These are phyloP conservation scores for Callimorpha dominula DNA, from an alignment of 2,888 invertebrate genomes.

Conservation along the genomic window DNA sequence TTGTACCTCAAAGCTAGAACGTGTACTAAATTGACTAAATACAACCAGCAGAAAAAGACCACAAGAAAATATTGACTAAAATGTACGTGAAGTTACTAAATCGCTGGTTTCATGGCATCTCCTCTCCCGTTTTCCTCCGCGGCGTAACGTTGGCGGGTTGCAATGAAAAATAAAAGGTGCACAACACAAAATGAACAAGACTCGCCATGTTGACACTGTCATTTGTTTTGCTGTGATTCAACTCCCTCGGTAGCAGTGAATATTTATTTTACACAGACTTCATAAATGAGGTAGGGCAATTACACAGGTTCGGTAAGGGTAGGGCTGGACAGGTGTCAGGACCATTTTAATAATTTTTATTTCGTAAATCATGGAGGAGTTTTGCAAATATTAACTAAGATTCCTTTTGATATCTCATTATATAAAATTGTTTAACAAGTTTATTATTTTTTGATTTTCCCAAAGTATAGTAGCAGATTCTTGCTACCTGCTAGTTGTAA, in stretches of 20 bases:
- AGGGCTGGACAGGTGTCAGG: slow-evolving; percentile 10
- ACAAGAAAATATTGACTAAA: neutral
- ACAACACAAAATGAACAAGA: slow-evolving; percentile 68
- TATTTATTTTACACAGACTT: slow-evolving; percentile 48
- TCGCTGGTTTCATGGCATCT: slow-evolving; percentile 46
- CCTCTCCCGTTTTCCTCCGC: slow-evolving; percentile 43
- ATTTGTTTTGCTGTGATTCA: slow-evolving; percentile 61
- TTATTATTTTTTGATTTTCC: too few relatives aligned
- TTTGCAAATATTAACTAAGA: neutral
- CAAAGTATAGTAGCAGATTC: too few relatives aligned
- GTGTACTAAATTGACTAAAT: neutral
- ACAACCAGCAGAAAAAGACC: neutral
- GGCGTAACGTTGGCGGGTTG: slow-evolving; percentile 56
- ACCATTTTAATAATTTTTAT: slow-evolving; percentile 12
- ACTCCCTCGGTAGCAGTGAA: slow-evolving; percentile 42
- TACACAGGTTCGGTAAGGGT: slow-evolving; percentile 2
- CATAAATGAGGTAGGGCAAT: slow-evolving; percentile 33
- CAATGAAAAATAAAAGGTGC: slow-evolving; percentile 72
- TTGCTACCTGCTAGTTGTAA: too few relatives aligned
- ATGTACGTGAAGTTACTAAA: neutral
- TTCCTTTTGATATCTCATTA: neutral
- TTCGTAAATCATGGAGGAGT: neutral
- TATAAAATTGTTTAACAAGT: too few relatives aligned
- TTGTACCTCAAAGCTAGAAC: neutral
- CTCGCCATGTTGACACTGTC: slow-evolving; percentile 66